phyloP scores from a whole-genome alignment of 2,113 vertebrate species.

The Monopterus albus region DNA sequence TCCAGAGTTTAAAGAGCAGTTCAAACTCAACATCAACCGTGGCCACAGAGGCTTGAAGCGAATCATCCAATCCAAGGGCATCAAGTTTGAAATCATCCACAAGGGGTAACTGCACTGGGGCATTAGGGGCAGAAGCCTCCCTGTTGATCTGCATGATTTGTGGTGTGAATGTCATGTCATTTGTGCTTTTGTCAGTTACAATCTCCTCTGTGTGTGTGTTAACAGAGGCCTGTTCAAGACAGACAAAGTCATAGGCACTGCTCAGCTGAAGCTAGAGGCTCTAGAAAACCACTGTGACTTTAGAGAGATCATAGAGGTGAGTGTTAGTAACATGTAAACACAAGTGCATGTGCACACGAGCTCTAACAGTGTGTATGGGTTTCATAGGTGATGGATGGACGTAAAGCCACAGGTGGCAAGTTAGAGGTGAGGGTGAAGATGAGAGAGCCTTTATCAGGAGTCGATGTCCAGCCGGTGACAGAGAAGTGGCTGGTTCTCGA shows the following conservation, averaged over 20 bases:
- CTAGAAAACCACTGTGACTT: constrained; percentile 87
- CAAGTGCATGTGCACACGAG: neutral
- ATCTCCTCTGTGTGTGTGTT: constrained; percentile 24
- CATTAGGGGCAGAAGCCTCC: neutral
- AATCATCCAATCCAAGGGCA: constrained; percentile 88
- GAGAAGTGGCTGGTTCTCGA: constrained; percentile 91
- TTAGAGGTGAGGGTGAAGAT: constrained; percentile 89
- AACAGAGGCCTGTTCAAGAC: constrained; percentile 89
- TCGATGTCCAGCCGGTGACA: constrained; percentile 85
- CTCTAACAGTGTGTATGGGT: neutral
- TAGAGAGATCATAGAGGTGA: constrained; percentile 88
- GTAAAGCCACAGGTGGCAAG: constrained; percentile 88
- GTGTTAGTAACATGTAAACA: neutral
- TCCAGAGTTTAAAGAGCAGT: constrained; percentile 91
- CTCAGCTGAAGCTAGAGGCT: constrained; percentile 89
- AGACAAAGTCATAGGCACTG: constrained; percentile 86
- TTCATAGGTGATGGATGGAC: constrained; percentile 87
- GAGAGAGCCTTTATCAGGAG: constrained; percentile 86
- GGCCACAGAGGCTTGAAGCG: constrained; percentile 87
- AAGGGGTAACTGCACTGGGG: constrained; percentile 83
- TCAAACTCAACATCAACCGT: constrained; percentile 89
- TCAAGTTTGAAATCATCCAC: constrained; percentile 93
- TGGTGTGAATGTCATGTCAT: neutral
- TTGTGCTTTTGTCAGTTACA: neutral
- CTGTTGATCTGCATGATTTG: neutral